These are phyloP conservation scores for silkworm (Bombyx mori) DNA, from an alignment of 1,140 invertebrate species.

Conservation along the genomic window DNA sequence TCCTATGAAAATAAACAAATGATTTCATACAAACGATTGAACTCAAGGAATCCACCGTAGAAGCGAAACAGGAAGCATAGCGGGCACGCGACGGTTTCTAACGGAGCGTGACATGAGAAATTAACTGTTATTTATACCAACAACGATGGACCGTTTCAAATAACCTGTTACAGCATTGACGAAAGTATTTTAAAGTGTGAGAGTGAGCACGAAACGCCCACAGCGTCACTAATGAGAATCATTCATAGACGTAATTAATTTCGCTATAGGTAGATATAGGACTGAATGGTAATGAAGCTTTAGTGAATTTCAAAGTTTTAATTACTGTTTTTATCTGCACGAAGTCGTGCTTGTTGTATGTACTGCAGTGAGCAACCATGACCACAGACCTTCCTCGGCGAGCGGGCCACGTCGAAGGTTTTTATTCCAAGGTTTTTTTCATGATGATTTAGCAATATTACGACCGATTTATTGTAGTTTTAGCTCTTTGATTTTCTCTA, in stretches of 20 bases:
- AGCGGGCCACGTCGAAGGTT: slow-evolving; percentile 32
- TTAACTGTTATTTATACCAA: slow-evolving; percentile 66
- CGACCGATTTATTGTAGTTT: background rate
- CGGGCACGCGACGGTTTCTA: slow-evolving; percentile 54
- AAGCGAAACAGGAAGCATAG: slow-evolving; percentile 47
- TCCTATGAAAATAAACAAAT: slow-evolving; percentile 2
- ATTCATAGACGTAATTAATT: too few relatives aligned
- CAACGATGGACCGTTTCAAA: slow-evolving; percentile 27
- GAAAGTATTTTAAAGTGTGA: slow-evolving; percentile 29
- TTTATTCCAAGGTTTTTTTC: slow-evolving; percentile 22
- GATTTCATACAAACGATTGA: slow-evolving; percentile 7
- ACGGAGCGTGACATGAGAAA: slow-evolving; percentile 64
- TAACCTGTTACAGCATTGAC: slow-evolving; percentile 48
- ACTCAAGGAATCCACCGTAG: slow-evolving; percentile 22
- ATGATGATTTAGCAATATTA: slow-evolving; percentile 18
- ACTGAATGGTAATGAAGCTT: too few relatives aligned
- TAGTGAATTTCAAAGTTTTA: too few relatives aligned
- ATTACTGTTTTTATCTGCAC: slow-evolving; percentile 1
- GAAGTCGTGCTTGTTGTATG: slow-evolving; percentile 18
- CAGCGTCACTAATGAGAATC: too few relatives aligned
- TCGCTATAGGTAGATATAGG: too few relatives aligned
- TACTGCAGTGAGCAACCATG: slow-evolving; percentile 48
- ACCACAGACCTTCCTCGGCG: slow-evolving; percentile 48
- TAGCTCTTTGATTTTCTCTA: background rate
- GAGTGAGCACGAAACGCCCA: too few relatives aligned